Base-by-base conservation (phyloP, 2,888 invertebrate species). In the Drosophila diplacantha region DNA sequence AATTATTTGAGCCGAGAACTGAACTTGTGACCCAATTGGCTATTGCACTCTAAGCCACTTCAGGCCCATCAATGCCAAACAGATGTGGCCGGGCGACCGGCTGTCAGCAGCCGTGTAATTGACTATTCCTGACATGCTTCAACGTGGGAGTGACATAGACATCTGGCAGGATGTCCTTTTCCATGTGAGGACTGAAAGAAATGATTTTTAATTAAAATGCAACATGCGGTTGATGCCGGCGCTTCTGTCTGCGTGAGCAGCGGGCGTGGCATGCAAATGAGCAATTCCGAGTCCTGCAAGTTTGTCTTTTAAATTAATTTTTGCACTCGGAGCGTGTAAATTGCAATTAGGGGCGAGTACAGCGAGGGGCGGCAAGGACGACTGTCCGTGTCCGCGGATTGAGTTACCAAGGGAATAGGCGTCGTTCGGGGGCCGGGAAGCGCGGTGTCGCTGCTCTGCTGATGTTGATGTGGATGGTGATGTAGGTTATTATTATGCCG, bases 301-400 rank as follows among this genome's bases (percentile, higher is more conserved):
- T 46, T 37, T 59, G 58, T 61, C 46, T 75, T 69, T 60, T 54
- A 63, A 83, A 81, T 83, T 81, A 79, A 73, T 74, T 81, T 81
- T 69, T 75, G 74, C 80, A 83, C 81, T 81, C 79, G 71, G 52
- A 46, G 70, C 74, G 69, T 70, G 68, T 74, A 78, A 69, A 74
- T 74, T 78, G 73, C 79, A 81, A 78, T 82, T 79, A 71, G 61
- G 44, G 43, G 46, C 9, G 44, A 26, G 20, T 22, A 37, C 29
- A 26, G 14, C 31, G 31, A 18, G 59, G 51, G 59, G 54, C 24
- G 14, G 49, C 53, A 59, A 66, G 66, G 67, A 67, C 66, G 44
- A 39, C 34, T 39, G 38, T 11, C 35, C 29, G 24, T n/a, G 46
- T 26, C 53, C 39, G 68, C 52, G 65, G 57, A 79, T 81, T 80